Base-by-base conservation (phyloP, 1,140 invertebrate species). In the Heterodera schachtii region DNA sequence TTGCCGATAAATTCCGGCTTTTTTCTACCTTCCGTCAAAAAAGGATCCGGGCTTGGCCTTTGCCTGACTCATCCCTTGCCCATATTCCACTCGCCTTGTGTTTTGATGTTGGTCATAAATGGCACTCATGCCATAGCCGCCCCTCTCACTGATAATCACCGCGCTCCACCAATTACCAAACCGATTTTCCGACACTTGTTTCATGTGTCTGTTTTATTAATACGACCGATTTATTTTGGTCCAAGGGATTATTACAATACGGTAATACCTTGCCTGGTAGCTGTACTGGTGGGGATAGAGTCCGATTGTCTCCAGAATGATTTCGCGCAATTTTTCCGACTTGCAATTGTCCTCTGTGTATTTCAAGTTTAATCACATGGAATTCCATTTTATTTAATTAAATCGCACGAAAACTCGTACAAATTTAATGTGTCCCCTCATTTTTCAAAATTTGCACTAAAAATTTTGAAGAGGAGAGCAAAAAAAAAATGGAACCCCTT, bases 151-250 rank as follows among this genome's bases (percentile, higher is more conserved):
- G 21, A 89, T 87, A 73, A 89, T 89, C 13, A 89, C 88, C 3
- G 88, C 87, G 80, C 84, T 86, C 88, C 88, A 89, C 88, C 88
- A 89, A 77, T 90, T 88, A 4, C 88, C 88, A 79, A 89, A 89
- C 13, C 88, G 81, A 16, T 82, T 86, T 79, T 89, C 88, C 43
- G 88, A 89, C 57, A 84, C 77, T 84, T 89, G 85, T 81, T 89
- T 89, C 86, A 90, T 88, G 67, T 89, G 89, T 78, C 87, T 88
- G 21, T 67, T 86, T 57, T 76, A n/a, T n/a, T 70, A 13, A 82
- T 11, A 31, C 47, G 46, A 70, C 47, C 87, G 57, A 67, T 16
- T 16, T 52, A 9, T 77, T 84, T 60, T 49, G 0, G 43, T 84
- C n/a, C 9, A 31, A 31, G 31, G 31, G 64, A 4, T n/a, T 21